A percentile compares a stretch with the other conserved stretches of the same genome.
These are phyloP conservation scores for Dicycla oo DNA, from an alignment of 2,888 invertebrate species.

Conservation along the genomic window DNA sequence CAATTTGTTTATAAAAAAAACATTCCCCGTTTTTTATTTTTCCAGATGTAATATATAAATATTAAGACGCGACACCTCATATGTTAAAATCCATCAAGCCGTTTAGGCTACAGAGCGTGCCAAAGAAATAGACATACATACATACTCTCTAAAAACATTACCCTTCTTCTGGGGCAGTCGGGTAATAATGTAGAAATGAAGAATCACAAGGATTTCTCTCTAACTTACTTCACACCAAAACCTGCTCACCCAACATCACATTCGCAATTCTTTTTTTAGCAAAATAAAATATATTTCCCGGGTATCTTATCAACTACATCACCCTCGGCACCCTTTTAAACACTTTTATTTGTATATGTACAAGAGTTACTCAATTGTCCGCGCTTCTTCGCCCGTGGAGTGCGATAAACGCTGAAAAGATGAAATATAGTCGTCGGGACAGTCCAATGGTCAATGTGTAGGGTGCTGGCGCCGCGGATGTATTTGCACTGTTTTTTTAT, in stretches of 20 bases:
- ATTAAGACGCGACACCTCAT: no score
- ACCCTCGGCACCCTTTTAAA: conserved; percentile 68
- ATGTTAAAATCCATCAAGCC: no score
- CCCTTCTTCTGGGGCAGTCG: no score
- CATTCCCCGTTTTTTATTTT: no score
- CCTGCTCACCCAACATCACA: conserved; percentile 9
- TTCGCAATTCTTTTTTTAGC: conserved; percentile 26
- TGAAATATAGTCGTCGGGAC: conserved; percentile 81
- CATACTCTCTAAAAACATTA: no score
- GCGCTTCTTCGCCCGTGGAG: conserved; percentile 77
- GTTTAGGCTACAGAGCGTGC: no score
- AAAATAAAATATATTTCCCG: conserved; percentile 43
- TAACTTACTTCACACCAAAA: not conserved
- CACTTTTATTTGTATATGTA: conserved; percentile 74
- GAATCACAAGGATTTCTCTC: not conserved
- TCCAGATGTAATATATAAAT: no score
- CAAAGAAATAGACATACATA: no score
- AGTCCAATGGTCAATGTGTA: conserved; percentile 74
- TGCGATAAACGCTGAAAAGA: conserved; percentile 86
- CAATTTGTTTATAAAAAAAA: no score
- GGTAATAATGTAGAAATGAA: no score
- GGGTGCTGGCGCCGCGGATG: conserved; percentile 36
- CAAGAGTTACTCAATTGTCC: conserved; percentile 79
- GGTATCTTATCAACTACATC: conserved; percentile 68
- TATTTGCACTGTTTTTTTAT: conserved; percentile 61